phyloP scores from a whole-genome alignment of 2,888 invertebrate genomes.

The Lepas anatifera region DNA sequence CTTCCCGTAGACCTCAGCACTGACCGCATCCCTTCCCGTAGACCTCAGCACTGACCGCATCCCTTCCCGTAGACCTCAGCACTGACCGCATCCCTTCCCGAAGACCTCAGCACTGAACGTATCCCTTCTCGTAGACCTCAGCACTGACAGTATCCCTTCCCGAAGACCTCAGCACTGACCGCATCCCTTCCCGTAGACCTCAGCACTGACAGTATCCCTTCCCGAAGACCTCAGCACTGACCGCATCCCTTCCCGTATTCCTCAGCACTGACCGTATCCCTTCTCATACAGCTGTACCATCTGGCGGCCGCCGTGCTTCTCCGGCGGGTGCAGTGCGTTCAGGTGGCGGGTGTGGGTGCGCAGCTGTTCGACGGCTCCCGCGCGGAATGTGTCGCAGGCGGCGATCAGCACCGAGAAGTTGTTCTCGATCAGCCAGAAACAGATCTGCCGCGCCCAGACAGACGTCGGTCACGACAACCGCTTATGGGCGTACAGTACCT shows the following conservation, averaged over 20 bases:
- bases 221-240: background rate
- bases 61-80: too few relatives aligned
- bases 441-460: conserved; percentile 47
- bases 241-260: background rate
- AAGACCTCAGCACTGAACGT: background rate
- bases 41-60: background rate
- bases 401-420: conserved; percentile 90
- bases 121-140: too few relatives aligned
- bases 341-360: conserved; percentile 86
- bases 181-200: too few relatives aligned
- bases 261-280: conserved; percentile 57
- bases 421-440: conserved; percentile 98
- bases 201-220: too few relatives aligned
- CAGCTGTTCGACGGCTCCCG: conserved; percentile 96
- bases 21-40: background rate
- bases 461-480: background rate
- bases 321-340: conserved; percentile 81
- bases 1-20: too few relatives aligned
- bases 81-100: background rate
- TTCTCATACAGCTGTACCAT: conserved; percentile 97
- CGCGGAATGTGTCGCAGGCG: conserved; percentile 97
- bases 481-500: background rate
- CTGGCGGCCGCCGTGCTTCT: conserved; percentile 50
- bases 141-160: background rate
- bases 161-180: background rate